Evolutionary conservation across 2,113 vertebrate genomes (phyloP).

Genomic region (Toxotes jaculatrix): DNA sequence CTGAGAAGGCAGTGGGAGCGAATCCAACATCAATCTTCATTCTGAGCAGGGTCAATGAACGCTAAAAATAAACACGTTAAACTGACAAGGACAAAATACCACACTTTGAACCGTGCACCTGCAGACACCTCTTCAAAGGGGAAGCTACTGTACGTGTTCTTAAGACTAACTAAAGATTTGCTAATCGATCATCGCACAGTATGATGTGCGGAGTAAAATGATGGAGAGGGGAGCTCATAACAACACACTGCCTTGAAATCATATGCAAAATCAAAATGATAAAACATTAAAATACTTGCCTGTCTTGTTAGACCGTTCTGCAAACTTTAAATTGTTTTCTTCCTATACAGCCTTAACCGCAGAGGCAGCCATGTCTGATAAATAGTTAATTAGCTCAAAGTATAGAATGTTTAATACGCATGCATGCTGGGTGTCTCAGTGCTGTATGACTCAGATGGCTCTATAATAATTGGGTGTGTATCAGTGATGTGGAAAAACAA

Average conservation of each 20-base stretch:
- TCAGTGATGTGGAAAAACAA: background rate
- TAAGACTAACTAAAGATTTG: background rate
- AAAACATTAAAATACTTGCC: background rate
- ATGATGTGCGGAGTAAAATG: background rate
- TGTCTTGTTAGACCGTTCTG: background rate
- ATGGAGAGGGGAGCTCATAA: background rate
- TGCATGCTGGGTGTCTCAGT: background rate
- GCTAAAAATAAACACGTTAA: constrained; percentile 60
- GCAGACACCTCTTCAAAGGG: background rate
- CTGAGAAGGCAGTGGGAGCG: constrained; percentile 26
- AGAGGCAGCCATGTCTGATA: constrained; percentile 37
- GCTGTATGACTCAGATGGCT: constrained; percentile 20
- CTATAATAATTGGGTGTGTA: constrained; percentile 10
- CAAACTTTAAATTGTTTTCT: background rate
- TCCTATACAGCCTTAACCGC: background rate
- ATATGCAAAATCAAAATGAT: background rate
- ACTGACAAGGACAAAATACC: constrained; percentile 35
- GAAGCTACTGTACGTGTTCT: background rate
- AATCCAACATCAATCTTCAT: constrained; percentile 63
- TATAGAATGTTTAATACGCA: constrained; percentile 41
- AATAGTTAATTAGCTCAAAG: constrained; percentile 64
- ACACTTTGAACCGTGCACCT: constrained; percentile 22
- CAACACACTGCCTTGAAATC: background rate
- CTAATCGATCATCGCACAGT: background rate
- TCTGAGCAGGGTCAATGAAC: constrained; percentile 34